Evolutionary conservation across 2,888 invertebrate genomes (phyloP).

Genomic region (Tipula confusa): DNA sequence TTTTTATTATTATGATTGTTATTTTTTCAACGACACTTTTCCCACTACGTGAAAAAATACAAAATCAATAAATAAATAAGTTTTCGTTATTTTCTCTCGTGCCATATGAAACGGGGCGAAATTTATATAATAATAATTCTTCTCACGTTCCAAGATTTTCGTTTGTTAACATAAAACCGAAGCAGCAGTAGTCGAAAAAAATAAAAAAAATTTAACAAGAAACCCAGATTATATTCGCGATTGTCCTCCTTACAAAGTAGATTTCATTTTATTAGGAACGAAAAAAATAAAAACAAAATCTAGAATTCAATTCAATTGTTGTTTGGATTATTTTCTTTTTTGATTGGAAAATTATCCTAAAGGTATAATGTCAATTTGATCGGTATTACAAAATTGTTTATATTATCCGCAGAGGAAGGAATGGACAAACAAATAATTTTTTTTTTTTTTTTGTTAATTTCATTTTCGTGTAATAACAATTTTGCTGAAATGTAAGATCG

Average conservation of each 20-base stretch:
- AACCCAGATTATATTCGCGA: neutral
- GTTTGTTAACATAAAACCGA: neutral
- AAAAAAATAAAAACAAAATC: neutral
- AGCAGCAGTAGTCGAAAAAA: neutral
- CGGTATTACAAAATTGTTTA: neutral
- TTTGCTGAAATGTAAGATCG: neutral
- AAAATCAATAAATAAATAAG: constrained; percentile 20
- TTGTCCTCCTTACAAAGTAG: constrained; percentile 13
- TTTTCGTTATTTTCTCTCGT: neutral
- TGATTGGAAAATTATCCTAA: constrained; percentile 17
- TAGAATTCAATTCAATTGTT: neutral
- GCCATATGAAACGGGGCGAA: neutral
- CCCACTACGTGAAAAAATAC: neutral
- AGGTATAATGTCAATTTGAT: constrained; percentile 12
- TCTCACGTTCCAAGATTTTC: neutral
- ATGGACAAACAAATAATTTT: neutral
- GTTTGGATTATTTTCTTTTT: neutral
- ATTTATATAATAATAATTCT: neutral
- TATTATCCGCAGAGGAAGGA: neutral
- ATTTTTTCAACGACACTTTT: constrained; percentile 3
- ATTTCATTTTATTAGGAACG: neutral
- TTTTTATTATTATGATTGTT: neutral
- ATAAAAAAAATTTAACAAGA: neutral
- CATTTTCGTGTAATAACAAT: neutral
- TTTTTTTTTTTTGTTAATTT: no score